Conservation (phyloP, 92 coral and sea anemone species). For the Parazoanthus darwini region DNA sequence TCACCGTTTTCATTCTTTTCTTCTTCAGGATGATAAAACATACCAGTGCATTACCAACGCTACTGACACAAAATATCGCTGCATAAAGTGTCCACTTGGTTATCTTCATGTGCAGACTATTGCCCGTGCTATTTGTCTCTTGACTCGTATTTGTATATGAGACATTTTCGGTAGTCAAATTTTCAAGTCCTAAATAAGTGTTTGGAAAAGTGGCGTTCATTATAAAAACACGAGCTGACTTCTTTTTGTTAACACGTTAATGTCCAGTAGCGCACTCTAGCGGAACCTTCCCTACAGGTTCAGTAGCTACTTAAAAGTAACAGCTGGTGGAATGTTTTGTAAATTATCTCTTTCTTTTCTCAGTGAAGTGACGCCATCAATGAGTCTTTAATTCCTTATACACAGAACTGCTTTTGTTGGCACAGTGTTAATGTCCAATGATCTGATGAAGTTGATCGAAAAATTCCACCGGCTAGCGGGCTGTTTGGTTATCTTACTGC, state of each 20-base stretch:
- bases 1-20: conserved; percentile 88
- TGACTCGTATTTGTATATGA: conserved; percentile 4
- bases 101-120: conserved; percentile 42
- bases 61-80: conserved; percentile 83
- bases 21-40: conserved; percentile 75
- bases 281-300: not conserved
- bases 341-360: no score
- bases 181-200: not conserved
- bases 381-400: not conserved
- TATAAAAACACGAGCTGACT: not conserved
- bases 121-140: not conserved
- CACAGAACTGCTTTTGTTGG: not conserved
- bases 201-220: not conserved
- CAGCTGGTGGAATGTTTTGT: not conserved
- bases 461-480: not conserved
- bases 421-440: not conserved
- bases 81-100: conserved; percentile 69
- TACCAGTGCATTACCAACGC: conserved; percentile 81
- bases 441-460: not conserved
- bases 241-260: not conserved
- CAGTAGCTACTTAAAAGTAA: not conserved
- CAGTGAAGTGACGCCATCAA: not conserved
- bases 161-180: not conserved
- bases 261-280: not conserved
- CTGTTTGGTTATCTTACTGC: not conserved